A percentile compares a stretch with the other conserved stretches of the same genome.
Evolutionary conservation across 2,888 invertebrate genomes (phyloP).

Genomic region (Beris morrisii): DNA sequence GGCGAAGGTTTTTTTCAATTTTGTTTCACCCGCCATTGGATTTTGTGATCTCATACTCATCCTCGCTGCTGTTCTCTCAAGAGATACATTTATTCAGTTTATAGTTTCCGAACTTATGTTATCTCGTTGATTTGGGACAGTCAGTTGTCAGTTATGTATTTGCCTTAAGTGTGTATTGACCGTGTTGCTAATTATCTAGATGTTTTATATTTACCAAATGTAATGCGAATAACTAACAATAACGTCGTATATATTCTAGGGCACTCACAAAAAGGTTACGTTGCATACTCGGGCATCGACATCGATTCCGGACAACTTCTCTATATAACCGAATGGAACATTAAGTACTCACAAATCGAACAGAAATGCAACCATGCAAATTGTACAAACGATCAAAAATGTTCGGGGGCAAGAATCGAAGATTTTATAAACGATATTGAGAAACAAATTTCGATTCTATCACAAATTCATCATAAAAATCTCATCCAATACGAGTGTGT

Average conservation of each 20-base stretch:
- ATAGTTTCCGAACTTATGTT: too few relatives aligned
- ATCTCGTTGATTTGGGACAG: too few relatives aligned
- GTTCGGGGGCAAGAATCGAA: conserved; percentile 50
- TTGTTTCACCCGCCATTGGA: too few relatives aligned
- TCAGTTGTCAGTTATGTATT: too few relatives aligned
- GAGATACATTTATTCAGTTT: too few relatives aligned
- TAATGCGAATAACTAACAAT: too few relatives aligned
- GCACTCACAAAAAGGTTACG: conserved; percentile 73
- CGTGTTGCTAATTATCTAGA: too few relatives aligned
- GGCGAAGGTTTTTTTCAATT: too few relatives aligned
- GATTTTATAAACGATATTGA: conserved; percentile 62
- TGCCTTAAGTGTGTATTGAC: too few relatives aligned
- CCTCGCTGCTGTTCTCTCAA: too few relatives aligned
- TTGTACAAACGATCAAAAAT: conserved; percentile 42
- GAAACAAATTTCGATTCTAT: conserved; percentile 74
- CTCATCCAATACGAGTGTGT: conserved; percentile 77
- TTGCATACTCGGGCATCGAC: conserved; percentile 77
- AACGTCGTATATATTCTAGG: conserved; percentile 51
- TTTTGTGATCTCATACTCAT: too few relatives aligned
- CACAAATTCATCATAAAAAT: conserved; percentile 70
- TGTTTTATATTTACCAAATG: too few relatives aligned
- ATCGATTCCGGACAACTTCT: conserved; percentile 70
- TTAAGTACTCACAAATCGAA: conserved; percentile 57
- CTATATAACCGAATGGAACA: conserved; percentile 75
- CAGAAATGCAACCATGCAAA: conserved; percentile 35